phyloP scores from a whole-genome alignment of 2,888 invertebrate genomes.

The Drosophila koepferae region DNA sequence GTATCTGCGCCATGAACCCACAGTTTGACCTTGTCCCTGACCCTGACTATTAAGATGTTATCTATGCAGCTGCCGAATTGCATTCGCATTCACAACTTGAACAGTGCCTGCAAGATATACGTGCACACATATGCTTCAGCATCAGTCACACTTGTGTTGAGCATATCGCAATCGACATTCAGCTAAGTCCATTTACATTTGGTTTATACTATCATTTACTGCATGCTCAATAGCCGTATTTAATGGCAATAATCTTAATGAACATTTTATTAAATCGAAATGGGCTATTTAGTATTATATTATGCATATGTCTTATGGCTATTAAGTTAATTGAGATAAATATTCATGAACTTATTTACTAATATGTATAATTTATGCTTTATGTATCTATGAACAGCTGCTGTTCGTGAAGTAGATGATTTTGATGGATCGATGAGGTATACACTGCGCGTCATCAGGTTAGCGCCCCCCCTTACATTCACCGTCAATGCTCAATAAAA shows the following conservation, averaged over 20 bases:
- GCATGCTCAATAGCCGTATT: neutral
- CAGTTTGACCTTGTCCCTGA: constrained; percentile 41
- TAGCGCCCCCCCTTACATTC: too few species aligned
- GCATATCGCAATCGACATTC: neutral
- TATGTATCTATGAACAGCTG: constrained; percentile 3
- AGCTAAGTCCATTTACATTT: neutral
- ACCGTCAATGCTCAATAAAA: too few species aligned
- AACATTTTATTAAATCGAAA: constrained; percentile 5
- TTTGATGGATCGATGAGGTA: neutral
- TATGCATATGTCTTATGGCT: neutral
- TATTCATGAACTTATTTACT: neutral
- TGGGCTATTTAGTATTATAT: neutral
- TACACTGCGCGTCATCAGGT: too few species aligned
- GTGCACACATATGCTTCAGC: neutral
- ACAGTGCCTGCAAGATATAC: constrained; percentile 2
- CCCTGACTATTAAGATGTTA: constrained; percentile 19
- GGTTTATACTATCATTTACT: neutral
- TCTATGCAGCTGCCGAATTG: constrained; percentile 25
- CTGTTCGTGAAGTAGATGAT: too few species aligned
- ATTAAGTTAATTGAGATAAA: neutral
- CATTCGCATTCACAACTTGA: neutral
- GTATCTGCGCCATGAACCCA: constrained; percentile 17
- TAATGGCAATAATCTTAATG: neutral
- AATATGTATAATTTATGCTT: constrained; percentile 3
- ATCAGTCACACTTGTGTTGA: neutral